Conservation (phyloP, 2,888 invertebrate species). For the Polyploca ridens region DNA sequence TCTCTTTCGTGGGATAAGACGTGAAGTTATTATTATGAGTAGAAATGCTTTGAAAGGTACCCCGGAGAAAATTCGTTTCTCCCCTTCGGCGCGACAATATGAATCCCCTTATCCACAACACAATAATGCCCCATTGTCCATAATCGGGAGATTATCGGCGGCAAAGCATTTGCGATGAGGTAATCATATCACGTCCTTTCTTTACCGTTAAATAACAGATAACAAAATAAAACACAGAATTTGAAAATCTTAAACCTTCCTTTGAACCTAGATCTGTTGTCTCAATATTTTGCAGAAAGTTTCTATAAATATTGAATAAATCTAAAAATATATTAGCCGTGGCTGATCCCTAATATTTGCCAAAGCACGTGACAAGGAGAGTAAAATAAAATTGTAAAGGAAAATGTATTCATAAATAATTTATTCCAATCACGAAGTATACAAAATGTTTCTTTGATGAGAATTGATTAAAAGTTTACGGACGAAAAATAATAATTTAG, state of each 20-base stretch:
- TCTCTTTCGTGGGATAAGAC: constrained; percentile 4
- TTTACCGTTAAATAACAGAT: constrained; percentile 15
- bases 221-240: not conserved
- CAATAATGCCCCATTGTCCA: constrained; percentile 53
- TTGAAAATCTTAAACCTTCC: not conserved
- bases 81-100: constrained; percentile 44
- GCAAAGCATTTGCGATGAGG: constrained; percentile 37
- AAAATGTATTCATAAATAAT: not conserved
- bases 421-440: constrained; percentile 4
- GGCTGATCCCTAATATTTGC: too few relatives aligned
- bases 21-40: constrained; percentile 30
- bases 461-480: constrained; percentile 31
- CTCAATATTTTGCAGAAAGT: too few relatives aligned
- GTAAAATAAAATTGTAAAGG: not conserved
- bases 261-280: too few relatives aligned
- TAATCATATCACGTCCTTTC: constrained; percentile 29
- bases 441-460: constrained; percentile 7
- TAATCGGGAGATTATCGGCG: constrained; percentile 52
- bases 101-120: constrained; percentile 48
- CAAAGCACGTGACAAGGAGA: not conserved
- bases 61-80: constrained; percentile 35
- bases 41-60: constrained; percentile 29
- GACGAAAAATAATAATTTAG: constrained; percentile 26
- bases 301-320: too few relatives aligned
- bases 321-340: too few relatives aligned